Percentiles rank a stretch among this genome's conserved stretches.
phyloP scores from a whole-genome alignment of 2,888 invertebrate genomes.

The Clitarchus hookeri region DNA sequence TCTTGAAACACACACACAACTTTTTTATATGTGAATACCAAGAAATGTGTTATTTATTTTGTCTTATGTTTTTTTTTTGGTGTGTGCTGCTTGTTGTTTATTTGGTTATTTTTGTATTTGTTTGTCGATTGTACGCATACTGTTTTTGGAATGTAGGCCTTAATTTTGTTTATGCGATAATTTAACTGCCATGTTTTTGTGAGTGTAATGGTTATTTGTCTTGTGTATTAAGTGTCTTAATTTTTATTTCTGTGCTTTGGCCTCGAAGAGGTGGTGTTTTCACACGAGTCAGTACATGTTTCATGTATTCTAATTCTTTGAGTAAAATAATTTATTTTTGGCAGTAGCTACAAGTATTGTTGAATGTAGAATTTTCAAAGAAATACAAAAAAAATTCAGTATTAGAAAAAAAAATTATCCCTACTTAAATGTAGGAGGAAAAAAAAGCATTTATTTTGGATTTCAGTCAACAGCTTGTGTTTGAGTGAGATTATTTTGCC shows the following conservation, averaged over 20 bases:
- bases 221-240: neutral
- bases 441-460: no score
- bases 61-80: neutral
- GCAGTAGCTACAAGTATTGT: neutral
- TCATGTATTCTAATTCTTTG: no score
- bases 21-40: neutral
- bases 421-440: no score
- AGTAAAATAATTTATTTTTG: neutral
- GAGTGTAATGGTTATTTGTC: neutral
- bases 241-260: neutral
- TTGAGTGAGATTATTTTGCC: no score
- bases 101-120: neutral
- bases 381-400: no score
- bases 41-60: conserved; percentile 2
- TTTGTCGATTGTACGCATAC: neutral
- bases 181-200: neutral
- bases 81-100: neutral
- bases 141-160: neutral
- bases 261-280: neutral
- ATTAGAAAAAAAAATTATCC: no score
- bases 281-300: neutral
- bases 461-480: no score
- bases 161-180: neutral
- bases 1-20: neutral
- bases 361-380: neutral